A percentile compares a stretch with the other conserved stretches of the same genome.
phyloP scores from a whole-genome alignment of 1,140 invertebrate species.

The Drosophila micromelanica region DNA sequence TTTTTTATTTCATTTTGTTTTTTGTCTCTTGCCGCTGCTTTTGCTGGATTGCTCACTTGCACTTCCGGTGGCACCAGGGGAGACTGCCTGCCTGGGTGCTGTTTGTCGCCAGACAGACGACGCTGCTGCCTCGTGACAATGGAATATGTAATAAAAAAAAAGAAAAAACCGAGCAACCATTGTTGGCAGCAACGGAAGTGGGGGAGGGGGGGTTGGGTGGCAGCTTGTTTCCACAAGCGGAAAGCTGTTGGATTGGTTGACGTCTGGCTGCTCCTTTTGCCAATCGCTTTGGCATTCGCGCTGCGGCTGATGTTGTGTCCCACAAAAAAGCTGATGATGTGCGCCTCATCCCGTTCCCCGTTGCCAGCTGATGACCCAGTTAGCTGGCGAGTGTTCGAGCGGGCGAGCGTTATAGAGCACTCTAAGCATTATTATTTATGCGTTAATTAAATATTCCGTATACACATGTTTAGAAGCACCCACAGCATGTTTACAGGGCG shows the following conservation, averaged over 20 bases:
- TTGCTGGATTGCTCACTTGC: constrained; percentile 75
- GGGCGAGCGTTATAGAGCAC: no score
- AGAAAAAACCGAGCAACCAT: constrained; percentile 3
- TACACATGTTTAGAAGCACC: constrained; percentile 51
- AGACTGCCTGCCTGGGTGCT: constrained; percentile 31
- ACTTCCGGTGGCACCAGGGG: constrained; percentile 39
- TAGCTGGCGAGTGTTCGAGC: constrained; percentile 5
- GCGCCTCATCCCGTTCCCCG: constrained; percentile 7
- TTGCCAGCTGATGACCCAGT: constrained; percentile 59
- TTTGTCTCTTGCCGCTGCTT: constrained; percentile 30
- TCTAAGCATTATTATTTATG: constrained; percentile 66
- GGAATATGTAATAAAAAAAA: constrained; percentile 54
- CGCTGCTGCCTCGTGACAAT: constrained; percentile 59
- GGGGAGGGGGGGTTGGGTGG: background rate
- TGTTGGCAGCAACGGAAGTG: constrained; percentile 20
- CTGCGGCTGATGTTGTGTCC: constrained; percentile 37
- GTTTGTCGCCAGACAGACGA: constrained; percentile 39
- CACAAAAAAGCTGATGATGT: constrained; percentile 42
- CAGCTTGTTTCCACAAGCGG: background rate
- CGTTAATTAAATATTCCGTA: constrained; percentile 71
- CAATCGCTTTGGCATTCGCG: constrained; percentile 20
- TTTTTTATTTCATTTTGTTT: background rate
- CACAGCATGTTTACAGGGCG: constrained; percentile 35
- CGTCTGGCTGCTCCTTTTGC: constrained; percentile 36
- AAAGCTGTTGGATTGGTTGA: constrained; percentile 18